phyloP scores from a whole-genome alignment of 2,797 vertebrate species.

The Cynodonichthys magdalenae region DNA sequence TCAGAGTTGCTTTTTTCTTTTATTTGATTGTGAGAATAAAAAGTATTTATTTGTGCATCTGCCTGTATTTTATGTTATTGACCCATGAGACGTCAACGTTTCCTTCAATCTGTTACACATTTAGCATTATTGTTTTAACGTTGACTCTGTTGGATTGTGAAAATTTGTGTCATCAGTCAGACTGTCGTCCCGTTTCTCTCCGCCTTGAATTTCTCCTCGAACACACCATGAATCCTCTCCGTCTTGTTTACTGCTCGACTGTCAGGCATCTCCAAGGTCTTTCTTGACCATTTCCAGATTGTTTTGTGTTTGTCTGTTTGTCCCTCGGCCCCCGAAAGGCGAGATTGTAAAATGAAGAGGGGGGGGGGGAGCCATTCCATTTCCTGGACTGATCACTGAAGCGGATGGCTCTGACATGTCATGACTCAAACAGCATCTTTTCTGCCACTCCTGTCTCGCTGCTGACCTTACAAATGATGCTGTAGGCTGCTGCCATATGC shows the following conservation, averaged over 20 bases:
- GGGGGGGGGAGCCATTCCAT: slow-evolving; percentile 69
- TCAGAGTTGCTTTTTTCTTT: neutral
- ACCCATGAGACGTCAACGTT: neutral
- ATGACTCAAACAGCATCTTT: slow-evolving; percentile 85
- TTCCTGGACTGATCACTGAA: slow-evolving; percentile 82
- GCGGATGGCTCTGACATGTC: slow-evolving; percentile 79
- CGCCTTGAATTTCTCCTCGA: slow-evolving; percentile 29
- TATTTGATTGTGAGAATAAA: neutral
- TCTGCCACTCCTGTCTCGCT: slow-evolving; percentile 79
- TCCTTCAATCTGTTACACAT: neutral
- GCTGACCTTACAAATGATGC: slow-evolving; percentile 83
- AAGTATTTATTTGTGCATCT: neutral
- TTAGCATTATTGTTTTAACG: slow-evolving; percentile 18
- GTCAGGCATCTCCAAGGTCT: slow-evolving; percentile 73
- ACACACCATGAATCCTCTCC: slow-evolving; percentile 54
- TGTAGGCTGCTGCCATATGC: slow-evolving; percentile 75
- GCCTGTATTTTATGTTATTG: neutral
- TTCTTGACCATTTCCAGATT: slow-evolving; percentile 68
- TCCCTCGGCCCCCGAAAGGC: slow-evolving; percentile 63
- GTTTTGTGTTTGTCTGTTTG: slow-evolving; percentile 74
- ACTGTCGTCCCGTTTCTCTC: slow-evolving; percentile 8
- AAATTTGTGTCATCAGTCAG: slow-evolving; percentile 10
- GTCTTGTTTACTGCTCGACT: slow-evolving; percentile 64
- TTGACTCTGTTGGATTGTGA: neutral
- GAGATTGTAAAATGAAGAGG: slow-evolving; percentile 50